phyloP scores from a whole-genome alignment of 1,140 invertebrate genomes.

The Globodera rostochiensis region DNA sequence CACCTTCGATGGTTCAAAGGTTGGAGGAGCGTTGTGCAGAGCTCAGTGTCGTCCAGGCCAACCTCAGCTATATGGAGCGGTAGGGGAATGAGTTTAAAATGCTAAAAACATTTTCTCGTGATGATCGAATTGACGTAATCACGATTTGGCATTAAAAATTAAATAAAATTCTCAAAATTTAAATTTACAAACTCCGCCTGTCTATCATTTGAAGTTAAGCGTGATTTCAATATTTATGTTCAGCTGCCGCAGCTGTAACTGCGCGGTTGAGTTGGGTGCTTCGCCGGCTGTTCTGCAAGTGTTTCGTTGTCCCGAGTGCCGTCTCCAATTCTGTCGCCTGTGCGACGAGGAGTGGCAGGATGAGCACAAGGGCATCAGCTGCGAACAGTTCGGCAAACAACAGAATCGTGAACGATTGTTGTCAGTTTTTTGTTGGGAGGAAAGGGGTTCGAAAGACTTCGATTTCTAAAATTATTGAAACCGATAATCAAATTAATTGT shows the following conservation, averaged over 20 bases:
- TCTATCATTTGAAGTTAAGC: background rate
- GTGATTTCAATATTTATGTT: background rate
- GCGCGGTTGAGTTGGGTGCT: conserved; percentile 22
- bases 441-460: background rate
- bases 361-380: conserved; percentile 24
- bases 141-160: background rate
- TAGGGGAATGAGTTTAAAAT: background rate
- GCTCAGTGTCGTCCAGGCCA: conserved; percentile 23
- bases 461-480: too few relatives aligned
- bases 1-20: conserved; percentile 15
- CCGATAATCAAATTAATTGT: too few relatives aligned
- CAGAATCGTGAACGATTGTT: background rate
- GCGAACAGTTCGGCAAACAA: conserved; percentile 13
- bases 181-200: too few relatives aligned
- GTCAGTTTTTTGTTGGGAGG: background rate
- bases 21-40: conserved; percentile 24
- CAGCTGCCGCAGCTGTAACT: conserved; percentile 30
- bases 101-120: too few relatives aligned
- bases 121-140: background rate
- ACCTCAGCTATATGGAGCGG: conserved; percentile 23
- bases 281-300: background rate
- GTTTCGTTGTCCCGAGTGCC: conserved; percentile 21
- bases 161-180: too few relatives aligned
- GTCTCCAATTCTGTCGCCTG: conserved; percentile 20
- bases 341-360: conserved; percentile 25